phyloP scores from a whole-genome alignment of 2,113 vertebrate genomes.

The Calidris pygmaea region DNA sequence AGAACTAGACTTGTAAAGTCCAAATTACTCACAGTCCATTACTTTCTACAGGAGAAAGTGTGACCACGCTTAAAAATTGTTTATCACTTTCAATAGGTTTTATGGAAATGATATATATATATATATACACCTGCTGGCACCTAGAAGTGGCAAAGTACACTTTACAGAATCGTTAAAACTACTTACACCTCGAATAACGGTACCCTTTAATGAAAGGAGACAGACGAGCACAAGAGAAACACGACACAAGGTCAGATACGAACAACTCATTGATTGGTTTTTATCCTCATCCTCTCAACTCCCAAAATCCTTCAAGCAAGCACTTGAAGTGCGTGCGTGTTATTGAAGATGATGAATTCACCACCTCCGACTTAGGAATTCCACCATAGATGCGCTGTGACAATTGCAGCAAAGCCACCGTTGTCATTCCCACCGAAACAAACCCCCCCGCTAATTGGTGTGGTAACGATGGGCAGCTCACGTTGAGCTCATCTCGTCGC shows the following conservation, averaged over 20 bases:
- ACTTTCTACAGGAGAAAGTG: not conserved
- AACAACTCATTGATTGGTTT: not conserved
- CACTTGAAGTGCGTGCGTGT: not conserved
- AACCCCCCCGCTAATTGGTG: not conserved
- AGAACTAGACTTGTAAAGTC: not conserved
- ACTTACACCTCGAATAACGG: not conserved
- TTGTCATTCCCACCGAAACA: not conserved
- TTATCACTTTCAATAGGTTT: fast-evolving
- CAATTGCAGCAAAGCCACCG: not conserved
- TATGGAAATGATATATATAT: not conserved
- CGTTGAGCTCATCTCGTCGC: not conserved
- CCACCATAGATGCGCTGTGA: not conserved
- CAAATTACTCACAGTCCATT: not conserved
- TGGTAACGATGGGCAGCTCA: fast-evolving
- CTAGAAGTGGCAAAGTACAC: not conserved
- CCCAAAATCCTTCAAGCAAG: not conserved
- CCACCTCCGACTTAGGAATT: not conserved
- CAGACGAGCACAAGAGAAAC: not conserved
- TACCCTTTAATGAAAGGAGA: not conserved
- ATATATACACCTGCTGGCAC: not conserved
- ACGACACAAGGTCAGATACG: not conserved
- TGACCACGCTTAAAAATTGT: not conserved
- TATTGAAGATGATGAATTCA: not conserved
- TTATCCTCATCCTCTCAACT: not conserved
- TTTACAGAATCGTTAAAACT: not conserved